Conservation (phyloP, 2,113 vertebrate species). For the Platichthys stellatus region DNA sequence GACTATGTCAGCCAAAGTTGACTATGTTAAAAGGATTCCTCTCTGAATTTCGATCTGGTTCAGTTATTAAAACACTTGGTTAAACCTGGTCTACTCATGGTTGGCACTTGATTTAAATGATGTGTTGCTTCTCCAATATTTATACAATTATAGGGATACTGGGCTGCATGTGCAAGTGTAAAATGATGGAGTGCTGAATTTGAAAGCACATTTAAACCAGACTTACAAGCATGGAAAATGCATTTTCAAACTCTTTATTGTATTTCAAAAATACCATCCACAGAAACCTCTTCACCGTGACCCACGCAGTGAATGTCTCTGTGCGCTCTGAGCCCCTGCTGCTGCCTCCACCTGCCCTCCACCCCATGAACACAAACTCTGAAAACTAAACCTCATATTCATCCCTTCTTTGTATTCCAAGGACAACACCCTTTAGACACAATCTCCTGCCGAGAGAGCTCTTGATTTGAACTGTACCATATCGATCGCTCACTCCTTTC, state of each 20-base stretch:
- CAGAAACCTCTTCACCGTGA: slow-evolving; percentile 41
- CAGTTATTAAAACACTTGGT: not conserved
- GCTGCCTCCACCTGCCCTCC: slow-evolving; percentile 51
- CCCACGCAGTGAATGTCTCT: slow-evolving; percentile 32
- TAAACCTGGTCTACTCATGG: not conserved
- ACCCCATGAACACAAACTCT: slow-evolving; percentile 37
- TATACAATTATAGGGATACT: not conserved
- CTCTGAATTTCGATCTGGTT: not conserved
- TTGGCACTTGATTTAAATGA: not conserved
- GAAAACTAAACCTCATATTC: slow-evolving; percentile 42
- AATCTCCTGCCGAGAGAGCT: slow-evolving; percentile 61
- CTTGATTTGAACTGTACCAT: slow-evolving; percentile 63
- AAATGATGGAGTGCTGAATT: not conserved
- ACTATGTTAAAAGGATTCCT: not conserved
- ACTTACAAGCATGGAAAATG: slow-evolving; percentile 3
- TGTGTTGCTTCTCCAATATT: not conserved
- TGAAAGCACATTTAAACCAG: not conserved
- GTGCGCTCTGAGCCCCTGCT: slow-evolving; percentile 42
- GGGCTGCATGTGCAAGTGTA: not conserved
- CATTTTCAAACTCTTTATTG: slow-evolving; percentile 27
- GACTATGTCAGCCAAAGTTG: not conserved
- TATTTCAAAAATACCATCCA: slow-evolving; percentile 3
- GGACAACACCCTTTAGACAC: slow-evolving; percentile 47
- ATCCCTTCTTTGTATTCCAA: slow-evolving; percentile 63
- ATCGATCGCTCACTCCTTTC: slow-evolving; percentile 61